These are phyloP conservation scores for Trichonephila clavata DNA, from an alignment of 1,140 invertebrate species.

Conservation along the genomic window DNA sequence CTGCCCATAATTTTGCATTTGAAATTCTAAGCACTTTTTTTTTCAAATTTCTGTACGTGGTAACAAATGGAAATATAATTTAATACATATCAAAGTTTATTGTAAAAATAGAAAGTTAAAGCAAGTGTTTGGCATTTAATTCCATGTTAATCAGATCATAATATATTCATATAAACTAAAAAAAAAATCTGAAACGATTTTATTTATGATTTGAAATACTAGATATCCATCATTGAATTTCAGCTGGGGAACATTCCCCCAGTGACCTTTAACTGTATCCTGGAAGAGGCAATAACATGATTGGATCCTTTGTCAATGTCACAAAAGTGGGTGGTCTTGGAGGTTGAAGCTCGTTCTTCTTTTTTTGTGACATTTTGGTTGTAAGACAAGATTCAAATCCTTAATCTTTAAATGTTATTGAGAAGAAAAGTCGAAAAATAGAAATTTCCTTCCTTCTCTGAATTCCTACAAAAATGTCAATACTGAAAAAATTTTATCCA, in stretches of 20 bases:
- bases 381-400: constrained; percentile 38
- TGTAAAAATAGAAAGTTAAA: too few relatives aligned
- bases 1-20: too few relatives aligned
- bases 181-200: too few relatives aligned
- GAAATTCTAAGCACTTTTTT: too few relatives aligned
- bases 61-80: too few relatives aligned
- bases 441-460: background rate
- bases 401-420: constrained; percentile 34
- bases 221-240: background rate
- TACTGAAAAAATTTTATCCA: background rate
- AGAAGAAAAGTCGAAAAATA: background rate
- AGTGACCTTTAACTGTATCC: background rate
- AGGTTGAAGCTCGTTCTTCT: background rate
- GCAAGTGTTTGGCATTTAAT: too few relatives aligned
- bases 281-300: background rate
- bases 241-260: background rate
- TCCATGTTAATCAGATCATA: too few relatives aligned
- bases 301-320: constrained; percentile 36
- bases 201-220: too few relatives aligned
- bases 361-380: background rate
- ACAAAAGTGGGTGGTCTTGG: constrained; percentile 8
- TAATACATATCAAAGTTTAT: too few relatives aligned
- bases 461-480: background rate
- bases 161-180: too few relatives aligned
- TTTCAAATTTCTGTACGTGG: too few relatives aligned